Percentiles rank a stretch among this genome's conserved stretches.
These are phyloP conservation scores for Sthenelais limicola DNA, from an alignment of 2,888 invertebrate species.

Conservation along the genomic window DNA sequence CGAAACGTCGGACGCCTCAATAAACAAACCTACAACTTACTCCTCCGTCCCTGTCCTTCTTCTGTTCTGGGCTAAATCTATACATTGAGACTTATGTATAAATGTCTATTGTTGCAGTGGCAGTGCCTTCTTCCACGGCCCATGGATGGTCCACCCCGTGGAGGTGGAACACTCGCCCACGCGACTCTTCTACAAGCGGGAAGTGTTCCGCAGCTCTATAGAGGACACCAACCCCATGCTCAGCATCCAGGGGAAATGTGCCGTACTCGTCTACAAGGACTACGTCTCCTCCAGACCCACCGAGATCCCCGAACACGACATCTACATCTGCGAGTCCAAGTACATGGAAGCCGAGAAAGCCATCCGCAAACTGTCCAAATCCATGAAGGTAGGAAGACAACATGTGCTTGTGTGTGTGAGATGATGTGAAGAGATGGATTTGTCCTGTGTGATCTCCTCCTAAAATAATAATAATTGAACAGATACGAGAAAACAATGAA, in stretches of 20 bases:
- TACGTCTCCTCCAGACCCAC: conserved; percentile 92
- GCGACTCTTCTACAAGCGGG: conserved; percentile 89
- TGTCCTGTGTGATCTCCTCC: neutral
- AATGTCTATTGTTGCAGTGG: conserved; percentile 80
- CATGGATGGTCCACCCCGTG: conserved; percentile 90
- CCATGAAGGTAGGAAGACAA: conserved; percentile 43
- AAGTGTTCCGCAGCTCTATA: conserved; percentile 90
- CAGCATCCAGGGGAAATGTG: conserved; percentile 88
- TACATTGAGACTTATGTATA: too few relatives aligned
- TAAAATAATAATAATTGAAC: neutral
- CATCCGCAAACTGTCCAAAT: conserved; percentile 68
- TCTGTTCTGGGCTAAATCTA: too few relatives aligned
- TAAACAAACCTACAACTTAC: too few relatives aligned
- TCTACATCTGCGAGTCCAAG: conserved; percentile 92
- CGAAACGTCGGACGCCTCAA: too few relatives aligned
- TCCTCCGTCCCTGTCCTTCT: too few relatives aligned
- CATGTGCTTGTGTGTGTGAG: neutral
- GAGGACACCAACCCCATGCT: conserved; percentile 93
- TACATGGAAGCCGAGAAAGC: conserved; percentile 87
- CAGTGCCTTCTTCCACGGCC: conserved; percentile 92
- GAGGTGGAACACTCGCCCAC: conserved; percentile 84
- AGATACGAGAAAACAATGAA: neutral
- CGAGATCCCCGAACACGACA: conserved; percentile 92
- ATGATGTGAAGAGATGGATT: neutral
- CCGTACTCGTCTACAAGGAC: conserved; percentile 90